Evolutionary conservation across 23 tunicate species (phyloP).

Genomic region (Halocynthia roretzi): DNA sequence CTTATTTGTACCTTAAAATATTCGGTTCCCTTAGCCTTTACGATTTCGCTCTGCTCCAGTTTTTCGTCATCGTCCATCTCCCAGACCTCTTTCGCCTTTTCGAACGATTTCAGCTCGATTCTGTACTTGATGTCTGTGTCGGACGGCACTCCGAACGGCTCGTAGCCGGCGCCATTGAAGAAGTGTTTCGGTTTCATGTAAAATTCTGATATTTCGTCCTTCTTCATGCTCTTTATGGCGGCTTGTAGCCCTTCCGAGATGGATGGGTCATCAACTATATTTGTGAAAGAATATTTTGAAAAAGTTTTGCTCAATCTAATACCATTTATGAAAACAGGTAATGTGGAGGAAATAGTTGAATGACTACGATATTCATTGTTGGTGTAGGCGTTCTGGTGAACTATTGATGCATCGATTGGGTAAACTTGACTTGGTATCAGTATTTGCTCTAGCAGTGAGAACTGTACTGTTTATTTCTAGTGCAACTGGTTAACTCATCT

Average conservation of each 20-base stretch:
- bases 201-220: conserved; percentile 38
- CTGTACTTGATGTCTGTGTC: conserved; percentile 51
- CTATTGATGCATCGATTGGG: no score
- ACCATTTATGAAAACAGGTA: no score
- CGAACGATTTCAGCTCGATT: conserved; percentile 52
- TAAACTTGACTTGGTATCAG: no score
- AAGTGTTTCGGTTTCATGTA: conserved; percentile 55
- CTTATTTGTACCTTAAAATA: conserved; percentile 14
- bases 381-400: no score
- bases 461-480: no score
- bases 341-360: no score
- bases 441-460: no score
- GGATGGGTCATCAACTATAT: background rate
- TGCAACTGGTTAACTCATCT: no score
- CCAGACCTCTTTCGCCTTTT: conserved; percentile 79
- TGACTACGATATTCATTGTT: no score
- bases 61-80: conserved; percentile 88
- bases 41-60: conserved; percentile 46
- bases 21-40: conserved; percentile 74
- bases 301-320: no score
- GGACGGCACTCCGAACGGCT: conserved; percentile 36
- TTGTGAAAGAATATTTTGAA: no score
- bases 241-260: conserved; percentile 33
- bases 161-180: conserved; percentile 33
- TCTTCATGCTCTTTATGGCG: conserved; percentile 72